Conservation (phyloP, 2,888 invertebrate genomes). For the Bombylius major region DNA sequence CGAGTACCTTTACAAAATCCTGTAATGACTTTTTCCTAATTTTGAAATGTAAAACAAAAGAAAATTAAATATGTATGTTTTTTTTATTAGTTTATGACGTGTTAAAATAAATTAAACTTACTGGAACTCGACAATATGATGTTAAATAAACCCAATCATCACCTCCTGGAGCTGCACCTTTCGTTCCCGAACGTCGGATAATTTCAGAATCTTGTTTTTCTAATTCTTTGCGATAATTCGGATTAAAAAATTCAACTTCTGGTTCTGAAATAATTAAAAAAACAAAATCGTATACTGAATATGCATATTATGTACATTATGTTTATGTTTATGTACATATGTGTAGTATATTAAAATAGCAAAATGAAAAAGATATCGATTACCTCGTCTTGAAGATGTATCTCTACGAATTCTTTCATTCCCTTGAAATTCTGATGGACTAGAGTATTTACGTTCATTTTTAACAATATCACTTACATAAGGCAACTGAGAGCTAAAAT, state of each 20-base stretch:
- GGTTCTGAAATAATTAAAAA: conserved; percentile 29
- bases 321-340: no score
- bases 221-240: conserved; percentile 50
- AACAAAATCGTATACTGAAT: not conserved
- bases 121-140: conserved; percentile 75
- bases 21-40: conserved; percentile 68
- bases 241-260: conserved; percentile 63
- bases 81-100: not conserved
- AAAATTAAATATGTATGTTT: no score
- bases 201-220: conserved; percentile 53
- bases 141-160: conserved; percentile 80
- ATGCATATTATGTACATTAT: no score
- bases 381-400: not conserved
- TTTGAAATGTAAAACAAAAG: conserved; percentile 14
- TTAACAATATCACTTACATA: conserved; percentile 9
- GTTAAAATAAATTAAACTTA: conserved; percentile 33
- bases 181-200: conserved; percentile 46
- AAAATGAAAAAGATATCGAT: not conserved
- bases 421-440: not conserved
- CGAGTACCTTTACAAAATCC: conserved; percentile 73
- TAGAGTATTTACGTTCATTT: conserved; percentile 12
- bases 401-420: conserved; percentile 2
- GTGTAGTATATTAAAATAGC: no score
- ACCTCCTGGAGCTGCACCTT: conserved; percentile 56
- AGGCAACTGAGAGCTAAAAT: conserved; percentile 13